phyloP scores from a whole-genome alignment of 2,888 invertebrate genomes.

The Monoplex corrugatus region DNA sequence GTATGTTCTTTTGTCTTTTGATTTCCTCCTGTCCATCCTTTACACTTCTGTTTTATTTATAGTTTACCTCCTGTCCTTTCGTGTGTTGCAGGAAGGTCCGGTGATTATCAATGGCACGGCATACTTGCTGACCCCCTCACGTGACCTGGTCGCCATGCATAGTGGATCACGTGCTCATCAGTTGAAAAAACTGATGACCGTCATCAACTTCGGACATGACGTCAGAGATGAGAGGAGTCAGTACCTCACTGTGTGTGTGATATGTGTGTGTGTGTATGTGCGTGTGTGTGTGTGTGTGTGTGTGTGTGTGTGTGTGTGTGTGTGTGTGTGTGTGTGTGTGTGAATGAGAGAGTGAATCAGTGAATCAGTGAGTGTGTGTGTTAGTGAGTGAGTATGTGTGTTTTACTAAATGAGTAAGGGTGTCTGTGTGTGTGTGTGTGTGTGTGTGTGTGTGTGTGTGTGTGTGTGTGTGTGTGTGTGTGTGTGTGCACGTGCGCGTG shows the following conservation, averaged over 20 bases:
- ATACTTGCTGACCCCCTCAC: constrained; percentile 38
- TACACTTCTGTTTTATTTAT: too few relatives aligned
- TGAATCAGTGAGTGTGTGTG: too few relatives aligned
- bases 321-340: background rate
- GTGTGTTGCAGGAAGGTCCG: constrained; percentile 45
- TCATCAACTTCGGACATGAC: constrained; percentile 39
- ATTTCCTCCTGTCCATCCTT: too few relatives aligned
- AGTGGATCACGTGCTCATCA: constrained; percentile 29
- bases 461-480: too few relatives aligned
- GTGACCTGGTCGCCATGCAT: constrained; percentile 23
- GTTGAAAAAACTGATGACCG: constrained; percentile 36
- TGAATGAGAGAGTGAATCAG: too few relatives aligned
- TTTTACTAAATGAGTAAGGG: too few relatives aligned
- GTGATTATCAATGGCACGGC: constrained; percentile 19
- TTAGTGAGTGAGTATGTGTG: too few relatives aligned
- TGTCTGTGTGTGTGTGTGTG: too few relatives aligned
- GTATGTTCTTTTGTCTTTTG: too few relatives aligned
- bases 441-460: too few relatives aligned
- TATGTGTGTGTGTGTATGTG: background rate
- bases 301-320: background rate
- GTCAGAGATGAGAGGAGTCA: constrained; percentile 30
- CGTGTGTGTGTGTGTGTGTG: constrained; percentile 18
- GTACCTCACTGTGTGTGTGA: background rate
- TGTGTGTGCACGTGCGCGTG: too few relatives aligned
- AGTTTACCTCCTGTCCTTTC: background rate